Conservation (phyloP, 2,888 invertebrate genomes). For the Caenorhabditis sp. region DNA sequence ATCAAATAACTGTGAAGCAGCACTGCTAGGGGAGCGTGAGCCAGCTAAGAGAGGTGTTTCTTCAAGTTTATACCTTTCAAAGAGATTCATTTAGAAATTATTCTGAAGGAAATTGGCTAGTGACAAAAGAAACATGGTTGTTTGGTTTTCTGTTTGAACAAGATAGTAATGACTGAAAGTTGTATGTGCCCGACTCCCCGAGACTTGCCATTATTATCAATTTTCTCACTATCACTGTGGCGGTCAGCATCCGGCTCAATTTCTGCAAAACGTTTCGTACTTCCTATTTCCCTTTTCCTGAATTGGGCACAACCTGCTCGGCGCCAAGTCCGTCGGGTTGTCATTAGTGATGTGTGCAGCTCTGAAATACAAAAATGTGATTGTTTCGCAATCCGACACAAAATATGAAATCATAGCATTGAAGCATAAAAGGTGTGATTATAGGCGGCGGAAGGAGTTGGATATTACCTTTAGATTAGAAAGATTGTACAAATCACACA, state of each 20-base stretch:
- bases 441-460: too few species aligned
- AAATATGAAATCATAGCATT: too few species aligned
- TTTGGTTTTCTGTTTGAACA: background rate
- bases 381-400: constrained; percentile 22
- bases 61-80: too few species aligned
- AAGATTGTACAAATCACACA: too few species aligned
- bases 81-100: too few species aligned
- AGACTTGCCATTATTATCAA: background rate
- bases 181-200: background rate
- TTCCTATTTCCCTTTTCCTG: constrained; percentile 6
- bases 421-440: too few species aligned
- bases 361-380: constrained; percentile 27
- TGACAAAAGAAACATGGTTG: too few species aligned
- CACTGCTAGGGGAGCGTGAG: too few species aligned
- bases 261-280: constrained; percentile 14
- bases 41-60: too few species aligned
- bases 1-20: too few species aligned
- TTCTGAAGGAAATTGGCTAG: too few species aligned
- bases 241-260: constrained; percentile 5
- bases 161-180: background rate
- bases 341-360: constrained; percentile 37
- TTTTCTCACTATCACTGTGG: background rate
- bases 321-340: constrained; percentile 38
- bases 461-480: too few species aligned
- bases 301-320: constrained; percentile 5